phyloP scores from a whole-genome alignment of 2,888 invertebrate species.

The Xestoiulus laeticollis region DNA sequence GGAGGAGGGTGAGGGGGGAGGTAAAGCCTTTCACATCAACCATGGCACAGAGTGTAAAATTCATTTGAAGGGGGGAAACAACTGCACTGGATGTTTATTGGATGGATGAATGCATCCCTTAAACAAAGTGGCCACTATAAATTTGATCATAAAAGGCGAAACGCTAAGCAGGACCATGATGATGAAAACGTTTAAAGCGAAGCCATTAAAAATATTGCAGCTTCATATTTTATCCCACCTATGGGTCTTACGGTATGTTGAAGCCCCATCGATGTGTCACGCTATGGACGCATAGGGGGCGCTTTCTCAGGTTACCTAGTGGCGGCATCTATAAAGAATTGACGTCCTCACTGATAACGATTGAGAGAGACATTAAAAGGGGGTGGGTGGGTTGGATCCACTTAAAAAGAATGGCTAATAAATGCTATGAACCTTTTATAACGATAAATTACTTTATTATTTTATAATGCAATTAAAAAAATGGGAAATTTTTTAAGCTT shows the following conservation, averaged over 20 bases:
- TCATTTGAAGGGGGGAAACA: background rate
- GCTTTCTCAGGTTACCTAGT: background rate
- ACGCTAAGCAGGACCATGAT: background rate
- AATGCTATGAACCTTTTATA: background rate
- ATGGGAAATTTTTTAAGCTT: background rate
- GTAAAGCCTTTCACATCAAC: background rate
- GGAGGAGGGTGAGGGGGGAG: background rate
- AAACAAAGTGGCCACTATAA: slow-evolving; percentile 37
- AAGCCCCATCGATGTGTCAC: background rate
- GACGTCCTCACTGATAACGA: background rate
- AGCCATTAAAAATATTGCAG: slow-evolving; percentile 23
- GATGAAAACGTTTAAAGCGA: background rate
- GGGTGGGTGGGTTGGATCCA: background rate
- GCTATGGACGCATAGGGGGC: background rate
- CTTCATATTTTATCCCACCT: slow-evolving; percentile 9
- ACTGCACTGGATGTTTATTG: background rate
- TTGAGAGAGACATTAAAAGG: background rate
- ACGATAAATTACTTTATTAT: slow-evolving; percentile 15
- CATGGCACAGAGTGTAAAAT: background rate
- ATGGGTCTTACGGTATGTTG: background rate
- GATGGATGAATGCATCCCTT: background rate
- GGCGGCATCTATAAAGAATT: slow-evolving; percentile 31
- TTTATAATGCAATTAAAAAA: slow-evolving; percentile 36
- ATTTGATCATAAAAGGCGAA: slow-evolving; percentile 4
- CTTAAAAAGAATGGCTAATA: slow-evolving; percentile 20